Conservation (phyloP, 2,797 vertebrate genomes). For the Zalophus californianus region DNA sequence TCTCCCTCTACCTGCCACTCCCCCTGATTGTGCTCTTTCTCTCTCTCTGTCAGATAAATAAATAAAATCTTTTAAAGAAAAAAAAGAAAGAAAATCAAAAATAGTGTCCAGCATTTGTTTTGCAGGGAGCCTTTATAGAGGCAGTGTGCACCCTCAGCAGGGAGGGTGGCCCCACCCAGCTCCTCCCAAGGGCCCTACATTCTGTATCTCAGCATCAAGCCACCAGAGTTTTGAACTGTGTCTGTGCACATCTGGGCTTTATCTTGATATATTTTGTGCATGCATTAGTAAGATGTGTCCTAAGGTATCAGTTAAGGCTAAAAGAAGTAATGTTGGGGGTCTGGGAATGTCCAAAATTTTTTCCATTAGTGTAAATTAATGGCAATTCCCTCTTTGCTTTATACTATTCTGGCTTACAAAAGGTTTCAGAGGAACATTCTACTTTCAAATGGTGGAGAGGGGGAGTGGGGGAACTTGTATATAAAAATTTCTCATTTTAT, state of each 20-base stretch:
- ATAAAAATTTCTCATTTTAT: neutral
- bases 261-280: neutral
- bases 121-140: neutral
- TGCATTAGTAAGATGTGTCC: neutral
- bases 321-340: neutral
- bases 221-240: neutral
- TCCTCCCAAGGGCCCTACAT: too few relatives aligned
- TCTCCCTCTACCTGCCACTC: too few relatives aligned
- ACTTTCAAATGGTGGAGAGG: neutral
- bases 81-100: neutral
- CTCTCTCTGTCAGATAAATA: too few relatives aligned
- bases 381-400: neutral
- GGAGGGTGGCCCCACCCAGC: neutral
- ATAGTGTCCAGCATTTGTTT: neutral
- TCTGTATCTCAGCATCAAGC: neutral
- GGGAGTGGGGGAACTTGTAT: neutral
- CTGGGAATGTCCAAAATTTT: neutral
- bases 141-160: accelerated
- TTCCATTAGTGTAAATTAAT: neutral
- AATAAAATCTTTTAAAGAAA: too few relatives aligned
- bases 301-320: neutral
- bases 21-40: too few relatives aligned
- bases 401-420: neutral
- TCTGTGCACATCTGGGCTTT: neutral
- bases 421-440: neutral